Percentiles rank a stretch among this genome's conserved stretches.
phyloP scores from a whole-genome alignment of 2,797 vertebrate genomes.

The Lutjanus campechanus region DNA sequence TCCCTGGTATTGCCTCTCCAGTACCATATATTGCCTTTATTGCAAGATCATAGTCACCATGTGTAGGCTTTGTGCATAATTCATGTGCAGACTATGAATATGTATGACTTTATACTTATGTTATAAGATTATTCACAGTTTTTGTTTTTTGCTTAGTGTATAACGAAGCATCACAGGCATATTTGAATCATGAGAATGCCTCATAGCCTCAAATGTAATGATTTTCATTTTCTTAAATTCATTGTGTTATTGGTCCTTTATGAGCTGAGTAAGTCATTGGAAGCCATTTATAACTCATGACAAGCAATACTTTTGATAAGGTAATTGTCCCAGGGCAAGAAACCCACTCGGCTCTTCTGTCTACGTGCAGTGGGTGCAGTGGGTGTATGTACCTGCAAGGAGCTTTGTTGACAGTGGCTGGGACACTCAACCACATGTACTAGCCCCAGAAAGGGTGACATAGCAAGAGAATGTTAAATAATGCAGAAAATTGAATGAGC shows the following conservation, averaged over 20 bases:
- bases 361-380: conserved; percentile 32
- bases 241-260: conserved; percentile 23
- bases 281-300: conserved; percentile 39
- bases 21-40: not conserved
- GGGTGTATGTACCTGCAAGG: conserved; percentile 17
- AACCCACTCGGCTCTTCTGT: conserved; percentile 30
- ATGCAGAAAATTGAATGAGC: conserved; percentile 59
- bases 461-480: conserved; percentile 61
- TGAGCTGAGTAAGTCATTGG: conserved; percentile 16
- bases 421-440: conserved; percentile 40
- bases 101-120: conserved; percentile 1
- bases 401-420: conserved; percentile 36
- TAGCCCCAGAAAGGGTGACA: conserved; percentile 34
- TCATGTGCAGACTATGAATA: conserved; percentile 15
- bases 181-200: not conserved
- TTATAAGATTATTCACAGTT: not conserved
- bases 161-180: not conserved
- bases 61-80: conserved; percentile 16
- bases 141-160: not conserved
- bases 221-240: conserved; percentile 27
- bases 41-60: not conserved
- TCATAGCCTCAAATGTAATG: not conserved
- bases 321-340: conserved; percentile 28
- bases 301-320: conserved; percentile 47
- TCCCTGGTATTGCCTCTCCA: not conserved